Percentiles rank a stretch among this genome's conserved stretches.
phyloP scores from a whole-genome alignment of 2,888 invertebrate genomes.

The Ophion ellenae region DNA sequence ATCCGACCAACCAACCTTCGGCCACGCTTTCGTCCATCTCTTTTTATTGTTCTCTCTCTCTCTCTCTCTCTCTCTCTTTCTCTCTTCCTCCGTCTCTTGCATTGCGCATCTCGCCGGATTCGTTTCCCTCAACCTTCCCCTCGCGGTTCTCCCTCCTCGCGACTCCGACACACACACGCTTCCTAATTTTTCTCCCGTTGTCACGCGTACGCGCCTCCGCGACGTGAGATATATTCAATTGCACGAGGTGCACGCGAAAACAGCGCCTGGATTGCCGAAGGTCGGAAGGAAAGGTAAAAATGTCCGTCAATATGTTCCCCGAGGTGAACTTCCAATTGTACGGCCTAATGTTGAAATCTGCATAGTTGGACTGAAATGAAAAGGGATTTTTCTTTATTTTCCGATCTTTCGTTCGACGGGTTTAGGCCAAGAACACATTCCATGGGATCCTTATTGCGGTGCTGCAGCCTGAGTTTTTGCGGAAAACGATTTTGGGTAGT shows the following conservation, averaged over 20 bases:
- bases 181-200: constrained; percentile 55
- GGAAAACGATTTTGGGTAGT: background rate
- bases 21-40: constrained; percentile 38
- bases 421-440: background rate
- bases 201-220: constrained; percentile 2
- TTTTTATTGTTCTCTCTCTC: constrained; percentile 28
- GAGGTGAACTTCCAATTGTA: background rate
- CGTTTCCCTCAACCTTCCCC: constrained; percentile 20
- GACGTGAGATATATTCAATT: constrained; percentile 61
- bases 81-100: background rate
- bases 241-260: constrained; percentile 12
- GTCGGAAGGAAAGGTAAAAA: background rate
- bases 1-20: constrained; percentile 34
- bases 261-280: background rate
- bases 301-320: background rate
- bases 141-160: background rate
- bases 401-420: background rate
- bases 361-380: background rate
- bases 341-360: background rate
- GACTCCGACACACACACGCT: constrained; percentile 28
- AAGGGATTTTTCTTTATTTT: background rate
- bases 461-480: background rate
- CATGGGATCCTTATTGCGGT: background rate
- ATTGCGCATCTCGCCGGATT: background rate
- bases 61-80: constrained; percentile 1